phyloP scores from a whole-genome alignment of 1,140 invertebrate species.

The Heliconius congener region DNA sequence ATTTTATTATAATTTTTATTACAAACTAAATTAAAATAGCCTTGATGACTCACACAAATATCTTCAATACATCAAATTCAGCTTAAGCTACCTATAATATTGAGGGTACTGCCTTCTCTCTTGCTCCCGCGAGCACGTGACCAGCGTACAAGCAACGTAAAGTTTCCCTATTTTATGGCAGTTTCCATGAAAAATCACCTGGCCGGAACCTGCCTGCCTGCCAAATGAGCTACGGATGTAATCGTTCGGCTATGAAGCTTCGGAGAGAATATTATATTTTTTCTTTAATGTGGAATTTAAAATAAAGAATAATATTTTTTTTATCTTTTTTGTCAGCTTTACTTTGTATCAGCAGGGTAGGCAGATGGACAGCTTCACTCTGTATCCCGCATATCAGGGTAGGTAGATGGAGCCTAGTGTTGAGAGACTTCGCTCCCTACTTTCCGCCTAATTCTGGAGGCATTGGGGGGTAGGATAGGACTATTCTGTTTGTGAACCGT shows the following conservation, averaged over 20 bases:
- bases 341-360: no score
- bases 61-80: slow-evolving; percentile 34
- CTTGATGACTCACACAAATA: slow-evolving; percentile 32
- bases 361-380: no score
- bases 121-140: slow-evolving; percentile 42
- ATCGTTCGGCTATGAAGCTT: slow-evolving; percentile 34
- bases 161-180: slow-evolving; percentile 48
- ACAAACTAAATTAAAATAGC: neutral
- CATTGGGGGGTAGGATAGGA: no score
- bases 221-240: slow-evolving; percentile 43
- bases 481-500: no score
- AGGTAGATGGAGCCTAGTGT: no score
- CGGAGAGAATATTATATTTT: neutral
- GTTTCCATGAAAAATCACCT: slow-evolving; percentile 53
- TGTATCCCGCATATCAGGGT: no score
- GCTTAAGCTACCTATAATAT: slow-evolving; percentile 16
- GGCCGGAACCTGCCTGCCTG: slow-evolving; percentile 36
- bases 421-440: no score
- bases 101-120: slow-evolving; percentile 17
- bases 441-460: no score
- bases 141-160: slow-evolving; percentile 40
- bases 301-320: neutral
- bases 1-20: neutral
- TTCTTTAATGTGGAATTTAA: neutral
- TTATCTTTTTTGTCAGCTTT: neutral